A percentile compares a stretch with the other conserved stretches of the same genome.
Conservation (phyloP, 37 sponge, comb jelly and placozoan species). For the Eunapius fragilis region DNA sequence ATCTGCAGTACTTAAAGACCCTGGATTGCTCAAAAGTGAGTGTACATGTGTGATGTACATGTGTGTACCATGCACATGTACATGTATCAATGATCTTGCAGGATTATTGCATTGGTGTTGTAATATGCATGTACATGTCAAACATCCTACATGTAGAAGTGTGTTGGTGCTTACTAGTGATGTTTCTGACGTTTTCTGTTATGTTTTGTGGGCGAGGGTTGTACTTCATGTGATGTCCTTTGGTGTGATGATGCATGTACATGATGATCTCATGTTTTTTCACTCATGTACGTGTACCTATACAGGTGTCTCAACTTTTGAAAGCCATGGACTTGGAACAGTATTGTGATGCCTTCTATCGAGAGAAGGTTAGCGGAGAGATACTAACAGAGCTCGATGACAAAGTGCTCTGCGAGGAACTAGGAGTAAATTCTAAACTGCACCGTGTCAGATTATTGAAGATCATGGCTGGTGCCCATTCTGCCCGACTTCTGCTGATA, state of each 20-base stretch:
- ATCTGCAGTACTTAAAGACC: not conserved
- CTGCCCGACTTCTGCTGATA: not conserved
- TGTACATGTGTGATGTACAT: no score
- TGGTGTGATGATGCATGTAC: no score
- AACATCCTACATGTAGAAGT: no score
- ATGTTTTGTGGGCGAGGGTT: no score
- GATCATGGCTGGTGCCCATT: not conserved
- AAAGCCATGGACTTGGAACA: slow-evolving; percentile 29
- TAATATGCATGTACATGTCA: not conserved
- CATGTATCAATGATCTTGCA: not conserved
- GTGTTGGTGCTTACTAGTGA: no score
- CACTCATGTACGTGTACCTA: slow-evolving; percentile 8
- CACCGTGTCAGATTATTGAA: not conserved
- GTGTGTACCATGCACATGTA: not conserved
- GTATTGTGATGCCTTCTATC: slow-evolving; percentile 24
- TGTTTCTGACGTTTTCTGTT: no score
- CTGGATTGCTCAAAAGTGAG: not conserved
- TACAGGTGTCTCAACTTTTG: slow-evolving; percentile 23
- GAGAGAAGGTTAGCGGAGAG: slow-evolving; percentile 44
- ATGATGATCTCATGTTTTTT: no score
- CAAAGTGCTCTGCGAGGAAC: not conserved
- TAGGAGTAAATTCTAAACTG: not conserved
- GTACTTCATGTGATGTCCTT: no score
- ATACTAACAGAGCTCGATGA: slow-evolving; percentile 45
- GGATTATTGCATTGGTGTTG: not conserved